Percentiles rank a stretch among this genome's conserved stretches.
These are phyloP conservation scores for Microctonus hyperodae DNA, from an alignment of 2,888 invertebrate genomes.

Conservation along the genomic window DNA sequence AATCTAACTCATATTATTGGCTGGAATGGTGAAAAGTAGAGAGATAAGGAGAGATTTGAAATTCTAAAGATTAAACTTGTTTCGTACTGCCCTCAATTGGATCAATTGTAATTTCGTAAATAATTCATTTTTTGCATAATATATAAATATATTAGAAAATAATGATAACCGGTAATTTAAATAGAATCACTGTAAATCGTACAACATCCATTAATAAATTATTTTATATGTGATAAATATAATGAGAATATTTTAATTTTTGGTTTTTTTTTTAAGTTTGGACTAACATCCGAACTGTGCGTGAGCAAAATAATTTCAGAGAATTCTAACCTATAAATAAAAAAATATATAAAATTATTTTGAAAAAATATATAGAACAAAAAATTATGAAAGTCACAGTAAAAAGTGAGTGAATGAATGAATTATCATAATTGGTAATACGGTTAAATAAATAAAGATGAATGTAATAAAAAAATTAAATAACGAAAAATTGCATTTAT, in stretches of 20 bases:
- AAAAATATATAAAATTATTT: background rate
- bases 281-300: background rate
- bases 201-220: too few species aligned
- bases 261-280: background rate
- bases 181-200: too few species aligned
- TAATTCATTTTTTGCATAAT: too few species aligned
- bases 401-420: constrained; percentile 29
- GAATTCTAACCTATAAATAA: background rate
- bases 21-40: too few species aligned
- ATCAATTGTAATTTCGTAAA: too few species aligned
- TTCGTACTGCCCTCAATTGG: too few species aligned
- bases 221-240: too few species aligned
- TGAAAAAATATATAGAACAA: background rate
- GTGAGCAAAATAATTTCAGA: background rate
- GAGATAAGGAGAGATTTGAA: too few species aligned
- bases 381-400: constrained; percentile 28
- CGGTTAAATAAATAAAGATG: background rate
- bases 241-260: background rate
- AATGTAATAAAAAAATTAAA: constrained; percentile 35
- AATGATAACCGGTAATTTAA: too few species aligned
- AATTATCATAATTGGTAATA: background rate
- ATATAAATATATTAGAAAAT: too few species aligned
- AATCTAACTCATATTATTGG: too few species aligned
- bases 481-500: constrained; percentile 60
- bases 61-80: too few species aligned